Evolutionary conservation across 2,797 vertebrate genomes (phyloP), one percentile per base, ranked within the genome.

Genomic region (Myotis vivesi): DNA sequence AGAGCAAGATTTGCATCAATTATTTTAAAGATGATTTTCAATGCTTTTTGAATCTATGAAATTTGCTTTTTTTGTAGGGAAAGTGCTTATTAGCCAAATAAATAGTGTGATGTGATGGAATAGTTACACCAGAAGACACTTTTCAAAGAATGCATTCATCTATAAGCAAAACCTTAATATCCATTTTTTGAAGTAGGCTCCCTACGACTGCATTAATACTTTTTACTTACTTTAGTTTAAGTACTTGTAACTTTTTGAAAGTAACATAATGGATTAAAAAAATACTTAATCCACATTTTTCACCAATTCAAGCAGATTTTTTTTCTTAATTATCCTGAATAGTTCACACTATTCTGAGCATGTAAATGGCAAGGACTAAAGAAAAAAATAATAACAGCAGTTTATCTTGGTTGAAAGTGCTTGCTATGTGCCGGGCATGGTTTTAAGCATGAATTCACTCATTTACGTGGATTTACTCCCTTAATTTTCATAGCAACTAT

Each of bases 1-100:
- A 72, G 53, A 92, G 19, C 57, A 36, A 92, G 44, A 84, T 87
- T 76, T 57, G 11, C 19, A 68, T 96, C 64, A 53, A n/a, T 95
- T 94, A 77, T 51, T 23, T 93, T 87, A 68, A 87, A 82, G 59
- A 83, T 93, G 25, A 11, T 89, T 96, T 93, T 64, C 17, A 73
- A 10, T 79, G 36, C 1, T 88, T 71, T 94, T 85, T 92, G 25
- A 62, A 51, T 71, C 75, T 82, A 33, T 92, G 72, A 80, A 88
- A 92, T 76, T 76, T 92, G n/a, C 49, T 95, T 92, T 62, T 6
- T 30, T 88, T 25, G 23, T 69, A 83, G 28, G 6, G 36, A 59
- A 77, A 86, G 11, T 59, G 33, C 80, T 41, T 75, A 23, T 38
- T 87, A 94, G 57, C 20, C 79, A 94, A 77, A 46, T 71, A 94